phyloP scores from a whole-genome alignment of 37 sponge, comb jelly and placozoan species.

The Tethya wilhelma region DNA sequence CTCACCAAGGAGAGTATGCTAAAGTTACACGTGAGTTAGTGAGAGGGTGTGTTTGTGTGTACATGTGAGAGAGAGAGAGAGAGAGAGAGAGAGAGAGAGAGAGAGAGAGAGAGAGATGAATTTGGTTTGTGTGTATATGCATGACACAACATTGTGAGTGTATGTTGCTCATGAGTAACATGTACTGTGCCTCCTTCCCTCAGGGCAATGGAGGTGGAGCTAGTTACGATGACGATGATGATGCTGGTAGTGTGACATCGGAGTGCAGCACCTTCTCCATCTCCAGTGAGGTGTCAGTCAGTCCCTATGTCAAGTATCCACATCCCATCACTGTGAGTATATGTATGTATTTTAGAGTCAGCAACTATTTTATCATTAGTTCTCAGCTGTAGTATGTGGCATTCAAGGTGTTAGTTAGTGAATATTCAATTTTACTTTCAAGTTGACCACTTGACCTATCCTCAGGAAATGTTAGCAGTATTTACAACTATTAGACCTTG shows the following conservation, averaged over 20 bases:
- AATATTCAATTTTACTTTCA: neutral
- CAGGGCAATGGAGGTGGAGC: conserved; percentile 7
- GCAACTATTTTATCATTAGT: no score
- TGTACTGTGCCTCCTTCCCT: neutral
- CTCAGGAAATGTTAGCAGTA: no score
- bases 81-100: no score
- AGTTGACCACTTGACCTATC: no score
- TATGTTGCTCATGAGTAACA: neutral
- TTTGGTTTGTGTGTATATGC: neutral
- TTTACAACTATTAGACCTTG: no score
- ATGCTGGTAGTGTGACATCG: conserved; percentile 69
- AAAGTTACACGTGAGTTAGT: conserved; percentile 39
- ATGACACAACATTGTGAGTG: neutral
- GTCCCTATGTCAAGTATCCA: conserved; percentile 68
- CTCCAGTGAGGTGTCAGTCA: conserved; percentile 73
- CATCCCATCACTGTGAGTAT: conserved; percentile 68
- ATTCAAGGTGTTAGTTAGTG: no score
- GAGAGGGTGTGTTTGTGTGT: neutral
- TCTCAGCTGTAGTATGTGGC: no score
- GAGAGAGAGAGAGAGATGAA: no score
- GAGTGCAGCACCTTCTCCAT: conserved; percentile 68
- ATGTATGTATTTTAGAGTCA: neutral
- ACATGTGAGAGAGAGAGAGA: no score
- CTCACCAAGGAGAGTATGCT: conserved; percentile 59
- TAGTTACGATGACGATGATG: conserved; percentile 64